Base-by-base conservation (phyloP, 2,888 invertebrate species). In the Pandemis cinnamomeana region DNA sequence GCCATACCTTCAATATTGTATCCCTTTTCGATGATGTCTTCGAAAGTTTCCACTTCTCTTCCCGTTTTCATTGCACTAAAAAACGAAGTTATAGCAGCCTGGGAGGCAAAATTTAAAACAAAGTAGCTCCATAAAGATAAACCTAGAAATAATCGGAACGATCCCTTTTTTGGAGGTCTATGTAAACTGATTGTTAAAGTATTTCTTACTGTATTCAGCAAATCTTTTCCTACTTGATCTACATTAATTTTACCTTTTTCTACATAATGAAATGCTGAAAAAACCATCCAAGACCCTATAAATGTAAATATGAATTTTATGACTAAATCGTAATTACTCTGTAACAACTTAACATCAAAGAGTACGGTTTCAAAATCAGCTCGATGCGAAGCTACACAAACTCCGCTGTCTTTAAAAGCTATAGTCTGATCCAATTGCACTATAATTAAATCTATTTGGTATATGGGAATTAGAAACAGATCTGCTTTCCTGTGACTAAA, bases 11-110 rank as follows among this genome's bases (percentile, higher is more conserved):
- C 90, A 58, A 94, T 87, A 1, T 71, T 78, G 71, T 91, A 93
- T 3, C 89, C 92, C 70, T 87, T 92, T 75, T 89, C 86, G 58
- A 91, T 84, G 2, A 94, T 81, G 77, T 94, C 94, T 13, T 91
- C 88, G 72, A 91, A 93, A 0, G 93, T 91, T 42, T 94, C 88
- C 0, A 94, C 87, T 66, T 94, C 92, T 76, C 87, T 89, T 0
- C 92, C 92, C 76, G 91, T 87, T 76, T 90, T 92, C 13, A 84
- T 84, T 2, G 90, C 91, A 10, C 92, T 90, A 71, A 94, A 91
- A 60, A 93, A 87, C 0, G 94, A 94, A 77, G 89, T 87, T 15
- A 94, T 91, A 10, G 86, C 89, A 0, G 93, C 94, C 77, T 94
- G 94, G 2, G 86, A 88, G 5, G 85, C 83, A 79, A 93, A 94